phyloP scores from a whole-genome alignment of 2,797 vertebrate species.

The Poecilia wingei region DNA sequence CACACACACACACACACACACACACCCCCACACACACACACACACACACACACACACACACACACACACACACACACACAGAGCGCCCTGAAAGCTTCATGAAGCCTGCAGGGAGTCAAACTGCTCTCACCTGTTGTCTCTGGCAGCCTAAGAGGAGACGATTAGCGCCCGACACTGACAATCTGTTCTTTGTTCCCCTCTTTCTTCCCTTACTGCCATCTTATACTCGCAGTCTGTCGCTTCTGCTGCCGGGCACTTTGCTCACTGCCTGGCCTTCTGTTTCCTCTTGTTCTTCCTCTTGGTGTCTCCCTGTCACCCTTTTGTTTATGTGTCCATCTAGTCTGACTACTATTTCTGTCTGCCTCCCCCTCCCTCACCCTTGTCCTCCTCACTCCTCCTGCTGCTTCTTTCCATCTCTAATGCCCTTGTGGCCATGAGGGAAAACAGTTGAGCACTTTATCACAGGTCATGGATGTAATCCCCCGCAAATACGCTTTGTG shows the following conservation, averaged over 20 bases:
- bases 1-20: neutral
- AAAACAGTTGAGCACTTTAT: constrained; percentile 79
- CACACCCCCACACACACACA: too few species aligned
- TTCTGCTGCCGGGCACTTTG: constrained; percentile 59
- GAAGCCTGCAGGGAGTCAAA: constrained; percentile 81
- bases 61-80: constrained; percentile 21
- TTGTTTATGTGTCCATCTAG: constrained; percentile 49
- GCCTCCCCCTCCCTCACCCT: constrained; percentile 22
- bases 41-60: neutral
- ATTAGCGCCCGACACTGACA: constrained; percentile 79
- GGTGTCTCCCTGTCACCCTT: constrained; percentile 57
- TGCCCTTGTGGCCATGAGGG: constrained; percentile 67
- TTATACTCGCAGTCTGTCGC: constrained; percentile 66
- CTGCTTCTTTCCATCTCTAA: constrained; percentile 52
- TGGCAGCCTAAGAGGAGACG: constrained; percentile 79
- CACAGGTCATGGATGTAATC: constrained; percentile 74
- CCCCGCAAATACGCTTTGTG: constrained; percentile 62
- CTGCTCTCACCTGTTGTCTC: constrained; percentile 85
- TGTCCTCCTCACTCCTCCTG: constrained; percentile 13
- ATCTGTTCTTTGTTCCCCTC: constrained; percentile 78
- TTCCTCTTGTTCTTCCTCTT: constrained; percentile 53
- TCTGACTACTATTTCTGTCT: constrained; percentile 62
- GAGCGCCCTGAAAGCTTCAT: constrained; percentile 71
- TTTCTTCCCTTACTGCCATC: constrained; percentile 63
- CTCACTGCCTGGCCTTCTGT: constrained; percentile 54